A percentile compares a stretch with the other conserved stretches of the same genome.
Conservation (phyloP, 64 coral and sea anemone genomes). For the Stichodactyla mertensii region DNA sequence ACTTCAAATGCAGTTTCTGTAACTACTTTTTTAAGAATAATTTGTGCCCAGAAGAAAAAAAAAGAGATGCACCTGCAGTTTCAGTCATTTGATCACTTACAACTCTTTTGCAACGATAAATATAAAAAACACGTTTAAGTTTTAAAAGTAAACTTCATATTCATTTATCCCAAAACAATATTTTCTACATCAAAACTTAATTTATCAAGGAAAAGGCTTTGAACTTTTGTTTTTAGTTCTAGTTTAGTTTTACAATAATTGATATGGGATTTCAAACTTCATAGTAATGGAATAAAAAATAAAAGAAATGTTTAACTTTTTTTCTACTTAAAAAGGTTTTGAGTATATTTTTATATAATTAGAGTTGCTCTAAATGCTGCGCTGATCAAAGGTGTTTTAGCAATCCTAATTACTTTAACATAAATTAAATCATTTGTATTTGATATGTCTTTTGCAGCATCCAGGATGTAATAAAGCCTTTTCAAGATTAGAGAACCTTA, state of each 20-base stretch:
- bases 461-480: slow-evolving; percentile 98
- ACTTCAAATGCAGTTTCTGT: background rate
- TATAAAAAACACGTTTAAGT: background rate
- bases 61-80: background rate
- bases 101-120: background rate
- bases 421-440: background rate
- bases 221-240: too few species aligned
- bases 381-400: background rate
- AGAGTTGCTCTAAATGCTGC: background rate
- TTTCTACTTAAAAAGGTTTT: background rate
- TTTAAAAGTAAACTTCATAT: background rate
- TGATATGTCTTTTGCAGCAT: slow-evolving; percentile 46
- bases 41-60: background rate
- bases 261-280: background rate
- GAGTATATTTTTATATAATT: background rate
- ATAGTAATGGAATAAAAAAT: background rate
- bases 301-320: background rate
- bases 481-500: slow-evolving; percentile 94
- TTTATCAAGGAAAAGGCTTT: too few species aligned
- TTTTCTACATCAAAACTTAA: background rate
- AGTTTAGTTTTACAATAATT: background rate
- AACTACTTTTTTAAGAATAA: background rate
- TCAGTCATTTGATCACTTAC: background rate
- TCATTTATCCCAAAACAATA: background rate
- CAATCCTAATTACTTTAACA: background rate